Conservation (phyloP, 2,113 vertebrate genomes). For the Dendrocopos noguchii region DNA sequence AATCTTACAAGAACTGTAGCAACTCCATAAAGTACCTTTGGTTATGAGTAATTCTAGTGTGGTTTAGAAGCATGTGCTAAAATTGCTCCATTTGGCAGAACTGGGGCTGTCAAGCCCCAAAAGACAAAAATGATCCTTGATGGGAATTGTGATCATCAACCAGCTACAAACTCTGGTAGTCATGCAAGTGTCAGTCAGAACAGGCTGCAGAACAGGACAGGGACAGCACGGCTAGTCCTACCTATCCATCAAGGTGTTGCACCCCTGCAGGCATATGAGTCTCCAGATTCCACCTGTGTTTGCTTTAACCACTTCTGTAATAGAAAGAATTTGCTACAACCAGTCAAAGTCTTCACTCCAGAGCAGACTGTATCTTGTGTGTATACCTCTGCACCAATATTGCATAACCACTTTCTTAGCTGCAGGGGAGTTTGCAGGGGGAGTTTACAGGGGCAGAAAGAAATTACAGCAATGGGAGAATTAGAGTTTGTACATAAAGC, state of each 20-base stretch:
- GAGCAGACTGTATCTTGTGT: neutral
- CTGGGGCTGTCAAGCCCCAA: neutral
- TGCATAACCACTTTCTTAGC: neutral
- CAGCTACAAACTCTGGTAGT: neutral
- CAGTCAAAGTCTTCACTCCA: neutral
- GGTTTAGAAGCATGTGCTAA: neutral
- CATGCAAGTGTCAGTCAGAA: neutral
- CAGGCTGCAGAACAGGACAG: neutral
- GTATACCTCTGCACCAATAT: neutral
- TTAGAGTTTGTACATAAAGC: neutral
- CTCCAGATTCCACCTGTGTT: neutral
- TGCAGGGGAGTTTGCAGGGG: neutral
- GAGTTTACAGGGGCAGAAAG: neutral
- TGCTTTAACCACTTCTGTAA: neutral
- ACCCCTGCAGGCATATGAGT: neutral
- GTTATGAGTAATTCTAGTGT: neutral
- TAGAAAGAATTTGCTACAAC: neutral
- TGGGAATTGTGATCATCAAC: neutral
- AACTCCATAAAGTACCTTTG: neutral
- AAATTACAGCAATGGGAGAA: neutral
- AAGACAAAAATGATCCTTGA: neutral
- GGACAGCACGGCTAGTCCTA: neutral
- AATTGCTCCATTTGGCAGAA: neutral
- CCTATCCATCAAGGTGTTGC: neutral
- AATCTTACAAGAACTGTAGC: neutral